A percentile compares a stretch with the other conserved stretches of the same genome.
Conservation (phyloP, 2,888 invertebrate species). For the Lagria hirta region DNA sequence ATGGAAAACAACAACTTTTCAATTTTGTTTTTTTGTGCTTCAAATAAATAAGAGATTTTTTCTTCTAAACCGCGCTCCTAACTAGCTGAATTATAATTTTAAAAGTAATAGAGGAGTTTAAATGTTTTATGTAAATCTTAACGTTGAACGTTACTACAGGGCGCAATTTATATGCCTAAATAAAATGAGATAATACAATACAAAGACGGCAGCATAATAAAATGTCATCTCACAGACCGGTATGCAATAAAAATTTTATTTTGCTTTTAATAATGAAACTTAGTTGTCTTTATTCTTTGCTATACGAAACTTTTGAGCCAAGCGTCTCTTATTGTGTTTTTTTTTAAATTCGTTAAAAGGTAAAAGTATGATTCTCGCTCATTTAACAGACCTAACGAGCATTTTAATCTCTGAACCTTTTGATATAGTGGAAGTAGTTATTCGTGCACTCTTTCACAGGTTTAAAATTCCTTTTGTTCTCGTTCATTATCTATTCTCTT, state of each 20-base stretch:
- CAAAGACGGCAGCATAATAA: conserved; percentile 24
- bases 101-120: conserved; percentile 10
- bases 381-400: conserved; percentile 28
- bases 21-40: too few species aligned
- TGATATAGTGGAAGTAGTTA: conserved; percentile 18
- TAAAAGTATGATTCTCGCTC: conserved; percentile 4
- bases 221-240: conserved; percentile 17
- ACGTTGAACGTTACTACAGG: conserved; percentile 22
- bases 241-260: conserved; percentile 25
- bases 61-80: not conserved
- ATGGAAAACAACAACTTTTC: too few species aligned
- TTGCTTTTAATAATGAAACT: conserved; percentile 23
- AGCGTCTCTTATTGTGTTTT: too few species aligned
- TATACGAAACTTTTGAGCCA: conserved; percentile 9
- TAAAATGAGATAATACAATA: conserved; percentile 28
- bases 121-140: conserved; percentile 28
- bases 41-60: not conserved
- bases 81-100: conserved; percentile 7
- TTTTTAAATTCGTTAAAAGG: too few species aligned
- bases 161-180: conserved; percentile 26
- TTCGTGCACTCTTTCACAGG: conserved; percentile 15
- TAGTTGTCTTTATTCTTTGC: conserved; percentile 4
- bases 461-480: conserved; percentile 40
- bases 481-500: conserved; percentile 41
- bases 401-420: conserved; percentile 31